Evolutionary conservation across 2,888 invertebrate species (phyloP), one percentile per base, ranked within the genome.

Genomic region (Seladonia tumulorum): DNA sequence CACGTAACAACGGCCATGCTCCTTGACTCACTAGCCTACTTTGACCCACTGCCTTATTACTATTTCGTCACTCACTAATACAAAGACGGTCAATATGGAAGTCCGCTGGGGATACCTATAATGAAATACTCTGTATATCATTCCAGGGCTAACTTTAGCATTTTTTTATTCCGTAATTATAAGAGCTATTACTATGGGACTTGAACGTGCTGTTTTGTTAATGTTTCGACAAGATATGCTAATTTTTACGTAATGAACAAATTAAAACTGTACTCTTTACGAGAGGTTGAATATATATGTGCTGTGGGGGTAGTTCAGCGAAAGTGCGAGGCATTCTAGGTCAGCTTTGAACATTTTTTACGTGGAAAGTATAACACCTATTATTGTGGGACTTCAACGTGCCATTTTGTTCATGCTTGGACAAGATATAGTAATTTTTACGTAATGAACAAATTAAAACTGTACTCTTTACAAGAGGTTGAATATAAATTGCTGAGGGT

Each of bases 11-110:
- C 66, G 66, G 66, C 66, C 18, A 4, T 35, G 29, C 66, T 66
- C 29, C 66, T 66, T 66, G 66, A 66, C 66, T 66, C 29, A 66
- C 66, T 66, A 66, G 29, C 66, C 66, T 66, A 66, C 66, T 66
- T 66, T 18, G 66, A 35, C 66, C 18, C 29, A 66, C 66, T 35
- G 29, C 29, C 35, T 66, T 66, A 66, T 66, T 66, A 66, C 66
- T 66, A 66, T 66, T 66, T 66, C 29, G 66, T 60, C 60, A 60
- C 60, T 60, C 60, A 25, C 25, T 25, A 60, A 60, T 60, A 25
- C 60, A 25, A 60, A 25, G 60, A 25, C 60, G 25, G 25, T 60
- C 25, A 25, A 60, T 60, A 14, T 16, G 14, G 14, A 60, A 25
- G 5, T 60, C 60, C 60, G 60, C 60, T 25, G 25, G 60, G 60